Base-by-base conservation (phyloP, 2,113 vertebrate genomes). In the Sebastes schlegelii region DNA sequence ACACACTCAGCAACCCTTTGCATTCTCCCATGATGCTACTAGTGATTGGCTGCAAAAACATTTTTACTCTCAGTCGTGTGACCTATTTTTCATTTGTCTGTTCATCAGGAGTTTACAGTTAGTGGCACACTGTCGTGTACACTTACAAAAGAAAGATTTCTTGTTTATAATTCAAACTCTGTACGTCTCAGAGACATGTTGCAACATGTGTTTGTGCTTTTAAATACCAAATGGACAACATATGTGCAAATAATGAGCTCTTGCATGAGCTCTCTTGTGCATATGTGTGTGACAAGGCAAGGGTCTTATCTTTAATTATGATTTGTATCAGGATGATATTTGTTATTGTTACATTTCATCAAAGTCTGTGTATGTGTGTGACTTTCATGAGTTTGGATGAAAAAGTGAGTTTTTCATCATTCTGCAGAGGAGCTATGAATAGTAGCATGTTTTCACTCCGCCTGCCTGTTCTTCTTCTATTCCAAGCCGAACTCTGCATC, bases 401-500 rank as follows among this genome's bases (percentile, higher is more conserved):
- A 79, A 26, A 70, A 54, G 6, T 23, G 46, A 16, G 21, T 63
- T 54, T 76, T 76, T 78, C 8, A 70, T 77, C 74, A 51, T 83
- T 82, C 42, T 73, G 42, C 58, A 17, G 63, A 79, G 74, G 52
- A 43, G 61, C 79, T 72, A 61, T 77, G n/a, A 91, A 85, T 70
- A 82, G 78, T 57, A 34, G 40, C 62, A 63, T 76, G 67, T 86
- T 83, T 88, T 82, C 72, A 19, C 42, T 77, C 62, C 23, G 45
- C 71, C 17, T 42, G 45, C 71, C 17, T 67, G 57, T 77, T 80
- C 43, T 26, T 82, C 68, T 71, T 83, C 73, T 81, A 65, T 80
- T 91, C 86, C 48, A 70, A 88, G 19, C 70, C 42, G 7, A 87
- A 84, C 87, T 77, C 75, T 75, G 63, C 69, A 67, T 48, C 85